These are phyloP conservation scores for Paraescarpia echinospica DNA, from an alignment of 1,140 invertebrate species.

Conservation along the genomic window DNA sequence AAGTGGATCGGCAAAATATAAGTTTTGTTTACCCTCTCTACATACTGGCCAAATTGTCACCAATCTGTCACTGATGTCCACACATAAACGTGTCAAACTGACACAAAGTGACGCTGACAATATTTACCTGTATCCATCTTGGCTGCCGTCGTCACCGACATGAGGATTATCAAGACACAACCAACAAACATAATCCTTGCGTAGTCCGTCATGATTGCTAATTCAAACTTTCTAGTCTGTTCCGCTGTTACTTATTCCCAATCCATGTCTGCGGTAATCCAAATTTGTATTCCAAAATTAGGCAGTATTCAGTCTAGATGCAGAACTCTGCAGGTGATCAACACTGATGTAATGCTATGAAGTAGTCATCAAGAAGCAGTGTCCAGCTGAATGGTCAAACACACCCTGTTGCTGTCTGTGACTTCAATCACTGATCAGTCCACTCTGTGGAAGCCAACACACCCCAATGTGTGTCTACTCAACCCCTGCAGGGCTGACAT, in stretches of 20 bases:
- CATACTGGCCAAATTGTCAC: neutral
- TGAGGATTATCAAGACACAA: neutral
- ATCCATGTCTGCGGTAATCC: neutral
- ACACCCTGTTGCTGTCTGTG: neutral
- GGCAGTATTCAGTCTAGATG: neutral
- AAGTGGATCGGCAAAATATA: neutral
- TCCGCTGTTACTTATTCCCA: neutral
- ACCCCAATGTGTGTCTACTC: neutral
- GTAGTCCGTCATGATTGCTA: neutral
- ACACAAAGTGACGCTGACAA: neutral
- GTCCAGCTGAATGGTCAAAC: neutral
- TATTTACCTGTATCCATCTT: neutral
- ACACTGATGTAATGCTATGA: neutral
- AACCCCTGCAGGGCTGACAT: neutral
- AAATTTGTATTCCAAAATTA: neutral
- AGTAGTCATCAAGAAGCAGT: neutral
- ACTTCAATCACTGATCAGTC: slow-evolving; percentile 1
- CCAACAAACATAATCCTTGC: neutral
- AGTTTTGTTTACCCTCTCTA: neutral
- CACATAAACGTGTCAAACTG: neutral
- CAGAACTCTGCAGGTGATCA: neutral
- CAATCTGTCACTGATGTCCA: neutral
- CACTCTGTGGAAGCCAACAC: neutral
- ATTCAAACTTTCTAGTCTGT: neutral
- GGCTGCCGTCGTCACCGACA: neutral